A percentile compares a stretch with the other conserved stretches of the same genome.
Evolutionary conservation across 2,888 invertebrate species (phyloP).

Genomic region (Zygothrica quintamaculata): DNA sequence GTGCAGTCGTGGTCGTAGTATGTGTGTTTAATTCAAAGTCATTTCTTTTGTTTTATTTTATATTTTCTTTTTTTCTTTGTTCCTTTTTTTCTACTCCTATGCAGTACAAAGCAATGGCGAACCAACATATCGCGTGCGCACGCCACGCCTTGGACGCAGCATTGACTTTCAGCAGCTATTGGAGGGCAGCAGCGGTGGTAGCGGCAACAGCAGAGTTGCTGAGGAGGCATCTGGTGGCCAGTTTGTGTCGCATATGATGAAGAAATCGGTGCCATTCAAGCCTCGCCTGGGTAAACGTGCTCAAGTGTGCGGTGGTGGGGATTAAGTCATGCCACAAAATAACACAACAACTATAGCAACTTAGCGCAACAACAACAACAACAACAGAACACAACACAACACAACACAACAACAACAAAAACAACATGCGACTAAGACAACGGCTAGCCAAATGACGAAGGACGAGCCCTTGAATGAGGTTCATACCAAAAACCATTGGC

Average conservation of each 20-base stretch:
- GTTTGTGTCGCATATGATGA: conserved; percentile 85
- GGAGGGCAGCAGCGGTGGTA: conserved; percentile 36
- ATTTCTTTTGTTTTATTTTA: not conserved
- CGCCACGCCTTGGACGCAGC: conserved; percentile 86
- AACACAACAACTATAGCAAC: too few relatives aligned
- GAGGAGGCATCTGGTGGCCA: conserved; percentile 80
- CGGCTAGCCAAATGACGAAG: conserved; percentile 17
- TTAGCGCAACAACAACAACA: too few relatives aligned
- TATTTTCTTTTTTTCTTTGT: conserved; percentile 5
- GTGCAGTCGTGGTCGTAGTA: too few relatives aligned
- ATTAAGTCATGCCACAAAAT: conserved; percentile 63
- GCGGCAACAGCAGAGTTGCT: conserved; percentile 26
- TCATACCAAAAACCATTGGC: conserved; percentile 67
- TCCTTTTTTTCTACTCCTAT: conserved; percentile 1
- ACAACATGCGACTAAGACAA: conserved; percentile 23
- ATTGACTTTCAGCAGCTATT: conserved; percentile 80
- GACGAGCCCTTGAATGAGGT: conserved; percentile 67
- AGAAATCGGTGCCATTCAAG: conserved; percentile 85
- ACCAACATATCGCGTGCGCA: conserved; percentile 80
- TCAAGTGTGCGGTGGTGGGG: conserved; percentile 72
- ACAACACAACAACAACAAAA: too few relatives aligned
- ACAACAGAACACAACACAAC: too few relatives aligned
- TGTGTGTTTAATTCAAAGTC: conserved; percentile 17
- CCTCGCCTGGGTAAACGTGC: conserved; percentile 84
- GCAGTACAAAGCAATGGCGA: conserved; percentile 80